Evolutionary conservation across 2,113 vertebrate genomes (phyloP), one percentile per base, ranked within the genome.

Genomic region (Platichthys stellatus): DNA sequence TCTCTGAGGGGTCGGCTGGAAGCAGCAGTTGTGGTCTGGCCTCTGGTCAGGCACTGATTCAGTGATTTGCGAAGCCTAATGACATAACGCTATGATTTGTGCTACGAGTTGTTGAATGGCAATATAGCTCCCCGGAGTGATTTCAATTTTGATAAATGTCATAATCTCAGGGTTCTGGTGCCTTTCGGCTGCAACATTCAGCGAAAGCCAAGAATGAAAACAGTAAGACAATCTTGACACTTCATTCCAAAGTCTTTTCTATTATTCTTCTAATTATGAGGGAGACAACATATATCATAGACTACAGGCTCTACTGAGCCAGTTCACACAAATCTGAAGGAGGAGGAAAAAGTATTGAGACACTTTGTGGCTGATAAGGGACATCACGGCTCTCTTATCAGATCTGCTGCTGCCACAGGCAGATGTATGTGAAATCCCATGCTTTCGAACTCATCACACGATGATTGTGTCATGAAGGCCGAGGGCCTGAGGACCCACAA

Each of bases 341-440:
- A 67, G 11, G 38, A 40, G 49, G 65, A 60, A 38, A 60, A 78
- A 68, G 20, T 60, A 64, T 26, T 65, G 10, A 81, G 78, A 76
- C 64, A 62, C 59, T 49, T 15, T 72, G 20, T 0, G 12, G 47
- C 54, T 77, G 75, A 89, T 90, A 88, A 87, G 76, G 65, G 80
- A 87, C 85, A 65, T 72, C 67, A 59, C 21, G 60, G 78, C 79
- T 83, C 61, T 64, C 73, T 88, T 83, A 92, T 89, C 80, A 58
- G 80, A 87, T 90, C 47, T 49, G 63, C 76, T 80, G 74, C 68
- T 66, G 72, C 63, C 63, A 61, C 40, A 63, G 53, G 9, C 59
- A 51, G 59, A 79, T 80, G 72, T 82, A 89, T 92, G 87, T 86
- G 89, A 92, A 91, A 85, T 88, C 86, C 82, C 87, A 84, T 78